Percentiles rank a stretch among this genome's conserved stretches.
These are phyloP conservation scores for Perca fluviatilis DNA, from an alignment of 2,113 vertebrate genomes.

Conservation along the genomic window DNA sequence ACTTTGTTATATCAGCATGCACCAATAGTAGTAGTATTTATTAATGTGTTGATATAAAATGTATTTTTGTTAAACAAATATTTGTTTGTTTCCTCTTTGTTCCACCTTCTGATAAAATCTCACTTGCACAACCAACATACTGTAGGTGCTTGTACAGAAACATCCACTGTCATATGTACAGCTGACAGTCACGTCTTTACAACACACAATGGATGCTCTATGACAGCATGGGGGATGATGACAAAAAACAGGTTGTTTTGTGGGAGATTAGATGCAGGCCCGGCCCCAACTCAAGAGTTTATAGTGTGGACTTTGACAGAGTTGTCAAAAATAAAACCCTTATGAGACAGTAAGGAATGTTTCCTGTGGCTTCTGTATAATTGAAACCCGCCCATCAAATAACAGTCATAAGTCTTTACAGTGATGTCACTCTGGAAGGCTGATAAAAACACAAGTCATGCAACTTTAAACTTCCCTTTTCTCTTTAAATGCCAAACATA, in stretches of 20 bases:
- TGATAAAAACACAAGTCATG: slow-evolving; percentile 1
- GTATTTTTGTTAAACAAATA: not conserved
- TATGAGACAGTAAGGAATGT: slow-evolving; percentile 49
- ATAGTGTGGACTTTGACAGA: slow-evolving; percentile 36
- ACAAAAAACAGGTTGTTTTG: slow-evolving; percentile 39
- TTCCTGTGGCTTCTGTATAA: slow-evolving; percentile 27
- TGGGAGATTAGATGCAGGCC: slow-evolving; percentile 7
- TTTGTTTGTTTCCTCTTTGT: not conserved
- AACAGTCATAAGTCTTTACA: not conserved
- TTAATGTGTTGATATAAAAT: not conserved
- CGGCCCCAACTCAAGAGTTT: not conserved
- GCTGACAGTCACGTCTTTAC: not conserved
- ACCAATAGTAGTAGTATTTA: not conserved
- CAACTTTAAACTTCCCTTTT: slow-evolving; percentile 50
- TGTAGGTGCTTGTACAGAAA: not conserved
- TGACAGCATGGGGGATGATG: slow-evolving; percentile 13
- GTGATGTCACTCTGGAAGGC: slow-evolving; percentile 44
- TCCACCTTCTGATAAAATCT: not conserved
- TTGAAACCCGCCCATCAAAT: slow-evolving; percentile 46
- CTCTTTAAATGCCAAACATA: slow-evolving; percentile 17
- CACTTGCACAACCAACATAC: not conserved
- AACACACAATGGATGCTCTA: slow-evolving; percentile 17
- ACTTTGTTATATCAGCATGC: not conserved
- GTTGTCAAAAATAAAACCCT: slow-evolving; percentile 45
- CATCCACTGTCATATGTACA: not conserved